Conservation (phyloP, 2,888 invertebrate genomes). For the Meloe dianella region DNA sequence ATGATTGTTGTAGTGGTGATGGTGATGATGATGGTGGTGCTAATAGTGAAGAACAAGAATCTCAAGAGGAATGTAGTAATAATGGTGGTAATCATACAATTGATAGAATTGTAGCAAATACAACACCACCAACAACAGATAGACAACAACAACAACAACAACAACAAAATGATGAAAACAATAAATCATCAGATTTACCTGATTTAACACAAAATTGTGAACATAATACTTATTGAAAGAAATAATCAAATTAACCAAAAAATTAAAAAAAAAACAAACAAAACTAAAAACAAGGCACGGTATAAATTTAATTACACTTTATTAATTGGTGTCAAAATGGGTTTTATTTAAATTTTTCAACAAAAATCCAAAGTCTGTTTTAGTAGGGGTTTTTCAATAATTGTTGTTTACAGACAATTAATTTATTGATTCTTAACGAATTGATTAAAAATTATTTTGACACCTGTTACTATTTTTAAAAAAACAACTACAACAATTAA, state of each 20-base stretch:
- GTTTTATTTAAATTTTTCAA: background rate
- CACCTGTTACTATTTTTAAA: background rate
- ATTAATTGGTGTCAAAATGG: background rate
- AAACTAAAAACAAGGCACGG: slow-evolving; percentile 18
- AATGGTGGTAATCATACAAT: slow-evolving; percentile 53
- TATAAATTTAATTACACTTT: slow-evolving; percentile 22
- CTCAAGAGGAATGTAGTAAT: slow-evolving; percentile 60
- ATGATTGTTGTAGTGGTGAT: slow-evolving; percentile 52
- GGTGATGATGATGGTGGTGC: slow-evolving; percentile 61
- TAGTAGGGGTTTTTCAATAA: background rate
- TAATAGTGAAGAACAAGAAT: slow-evolving; percentile 54
- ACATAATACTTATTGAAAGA: slow-evolving; percentile 42
- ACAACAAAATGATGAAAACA: slow-evolving; percentile 38
- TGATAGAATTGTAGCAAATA: slow-evolving; percentile 38
- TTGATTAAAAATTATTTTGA: background rate
- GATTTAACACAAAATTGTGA: slow-evolving; percentile 53
- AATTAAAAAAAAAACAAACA: slow-evolving; percentile 17
- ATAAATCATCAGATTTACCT: slow-evolving; percentile 44
- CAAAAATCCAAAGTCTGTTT: background rate
- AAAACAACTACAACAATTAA: background rate
- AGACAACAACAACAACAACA: slow-evolving; percentile 36
- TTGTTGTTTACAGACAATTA: background rate
- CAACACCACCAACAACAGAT: slow-evolving; percentile 30
- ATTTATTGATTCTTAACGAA: background rate
- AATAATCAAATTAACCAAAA: no score